These are phyloP conservation scores for Apocrypta bakeri DNA, from an alignment of 1,140 invertebrate species.

Conservation along the genomic window DNA sequence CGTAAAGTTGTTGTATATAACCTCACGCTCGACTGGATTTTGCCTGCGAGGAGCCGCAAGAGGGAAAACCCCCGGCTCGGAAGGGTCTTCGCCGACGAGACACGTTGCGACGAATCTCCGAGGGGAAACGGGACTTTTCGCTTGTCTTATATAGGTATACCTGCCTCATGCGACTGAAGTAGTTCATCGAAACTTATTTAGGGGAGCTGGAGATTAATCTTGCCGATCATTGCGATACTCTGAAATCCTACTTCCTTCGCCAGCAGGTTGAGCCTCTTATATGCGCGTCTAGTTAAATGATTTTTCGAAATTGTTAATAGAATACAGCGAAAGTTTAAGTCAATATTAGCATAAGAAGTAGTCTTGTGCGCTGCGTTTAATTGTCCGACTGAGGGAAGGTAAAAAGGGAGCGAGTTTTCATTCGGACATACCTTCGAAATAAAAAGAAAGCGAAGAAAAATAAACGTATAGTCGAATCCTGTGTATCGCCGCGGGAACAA, in stretches of 20 bases:
- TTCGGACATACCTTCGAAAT: neutral
- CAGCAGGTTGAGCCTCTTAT: neutral
- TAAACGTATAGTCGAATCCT: neutral
- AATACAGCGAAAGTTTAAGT: too few relatives aligned
- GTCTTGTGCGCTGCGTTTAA: neutral
- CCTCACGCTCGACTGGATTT: neutral
- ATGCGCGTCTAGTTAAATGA: neutral
- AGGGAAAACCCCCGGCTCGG: neutral
- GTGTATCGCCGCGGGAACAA: neutral
- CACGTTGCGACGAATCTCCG: neutral
- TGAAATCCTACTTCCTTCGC: neutral
- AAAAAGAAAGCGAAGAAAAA: neutral
- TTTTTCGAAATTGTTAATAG: too few relatives aligned
- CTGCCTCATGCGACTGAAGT: neutral
- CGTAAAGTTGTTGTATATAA: neutral
- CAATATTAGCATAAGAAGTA: neutral
- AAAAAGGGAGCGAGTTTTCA: neutral
- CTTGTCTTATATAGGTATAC: neutral
- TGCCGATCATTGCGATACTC: neutral
- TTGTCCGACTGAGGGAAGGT: neutral
- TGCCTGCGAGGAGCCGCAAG: neutral
- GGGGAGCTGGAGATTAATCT: conserved; percentile 15
- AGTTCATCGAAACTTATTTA: neutral
- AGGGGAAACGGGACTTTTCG: conserved; percentile 9
- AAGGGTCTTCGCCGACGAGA: conserved; percentile 13